A percentile compares a stretch with the other conserved stretches of the same genome.
These are phyloP conservation scores for Ecdyonurus torrentis DNA, from an alignment of 2,888 invertebrate species.

Conservation along the genomic window DNA sequence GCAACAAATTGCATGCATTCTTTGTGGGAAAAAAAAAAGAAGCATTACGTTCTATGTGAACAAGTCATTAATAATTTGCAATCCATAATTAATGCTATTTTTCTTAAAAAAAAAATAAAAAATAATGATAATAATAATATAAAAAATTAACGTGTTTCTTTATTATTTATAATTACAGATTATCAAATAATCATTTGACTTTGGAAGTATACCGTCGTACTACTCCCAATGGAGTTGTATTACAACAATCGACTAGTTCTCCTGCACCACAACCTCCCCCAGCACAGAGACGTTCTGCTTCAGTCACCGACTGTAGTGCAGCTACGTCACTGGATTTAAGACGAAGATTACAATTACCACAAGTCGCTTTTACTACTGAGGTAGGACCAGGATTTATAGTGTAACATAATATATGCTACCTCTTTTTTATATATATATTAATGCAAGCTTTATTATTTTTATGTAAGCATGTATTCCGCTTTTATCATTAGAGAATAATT, in stretches of 20 bases:
- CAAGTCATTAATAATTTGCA: no score
- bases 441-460: slow-evolving; percentile 9
- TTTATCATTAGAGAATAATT: no score
- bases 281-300: slow-evolving; percentile 31
- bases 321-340: slow-evolving; percentile 34
- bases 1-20: no score
- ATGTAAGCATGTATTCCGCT: no score
- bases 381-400: slow-evolving; percentile 80
- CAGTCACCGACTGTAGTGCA: slow-evolving; percentile 47
- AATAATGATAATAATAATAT: no score
- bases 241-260: slow-evolving; percentile 16
- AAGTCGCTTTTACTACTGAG: slow-evolving; percentile 73
- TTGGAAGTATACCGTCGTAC: slow-evolving; percentile 54
- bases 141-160: no score
- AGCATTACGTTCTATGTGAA: no score
- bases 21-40: no score
- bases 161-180: slow-evolving; percentile 33
- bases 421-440: slow-evolving; percentile 9
- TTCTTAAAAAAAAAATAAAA: no score
- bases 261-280: slow-evolving; percentile 17
- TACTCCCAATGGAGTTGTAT: slow-evolving; percentile 26
- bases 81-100: no score
- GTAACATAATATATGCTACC: no score
- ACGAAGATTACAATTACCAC: slow-evolving; percentile 49
- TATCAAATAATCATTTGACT: slow-evolving; percentile 49